Evolutionary conservation across 2,113 vertebrate species (phyloP).

Genomic region (Pomatorhinus ruficollis): DNA sequence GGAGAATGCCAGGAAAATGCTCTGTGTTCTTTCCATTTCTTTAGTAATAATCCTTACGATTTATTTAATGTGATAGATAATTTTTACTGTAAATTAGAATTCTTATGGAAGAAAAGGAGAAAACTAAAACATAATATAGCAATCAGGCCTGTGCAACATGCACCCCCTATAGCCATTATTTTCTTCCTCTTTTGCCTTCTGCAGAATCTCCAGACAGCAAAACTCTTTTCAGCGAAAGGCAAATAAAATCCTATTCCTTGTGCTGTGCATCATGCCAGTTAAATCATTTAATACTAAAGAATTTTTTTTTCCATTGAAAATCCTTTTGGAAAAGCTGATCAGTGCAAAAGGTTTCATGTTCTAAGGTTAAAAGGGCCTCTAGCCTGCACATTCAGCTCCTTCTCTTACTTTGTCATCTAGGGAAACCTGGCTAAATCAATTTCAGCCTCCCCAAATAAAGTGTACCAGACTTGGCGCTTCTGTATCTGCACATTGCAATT

Average conservation of each 20-base stretch:
- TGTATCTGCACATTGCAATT: not conserved
- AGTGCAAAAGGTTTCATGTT: not conserved
- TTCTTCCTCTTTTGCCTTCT: not conserved
- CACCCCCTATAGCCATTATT: not conserved
- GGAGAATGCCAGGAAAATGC: not conserved
- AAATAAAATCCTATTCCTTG: not conserved
- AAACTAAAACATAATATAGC: slow-evolving; percentile 1
- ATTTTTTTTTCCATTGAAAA: slow-evolving; percentile 11
- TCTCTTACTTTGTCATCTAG: not conserved
- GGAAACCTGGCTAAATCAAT: not conserved
- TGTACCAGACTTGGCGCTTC: not conserved
- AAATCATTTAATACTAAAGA: not conserved
- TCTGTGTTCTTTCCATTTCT: slow-evolving; percentile 27
- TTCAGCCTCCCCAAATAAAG: not conserved
- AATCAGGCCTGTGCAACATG: slow-evolving; percentile 13
- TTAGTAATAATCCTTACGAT: not conserved
- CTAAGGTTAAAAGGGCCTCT: not conserved
- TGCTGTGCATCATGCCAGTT: not conserved
- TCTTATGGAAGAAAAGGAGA: slow-evolving; percentile 19
- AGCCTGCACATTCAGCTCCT: slow-evolving; percentile 16
- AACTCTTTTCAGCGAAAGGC: not conserved
- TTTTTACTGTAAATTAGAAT: slow-evolving; percentile 33
- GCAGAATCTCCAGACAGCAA: not conserved
- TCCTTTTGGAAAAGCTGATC: slow-evolving; percentile 10
- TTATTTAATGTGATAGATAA: not conserved